Evolutionary conservation across 2,797 vertebrate species (phyloP).

Genomic region (Melanotaenia nigrans): DNA sequence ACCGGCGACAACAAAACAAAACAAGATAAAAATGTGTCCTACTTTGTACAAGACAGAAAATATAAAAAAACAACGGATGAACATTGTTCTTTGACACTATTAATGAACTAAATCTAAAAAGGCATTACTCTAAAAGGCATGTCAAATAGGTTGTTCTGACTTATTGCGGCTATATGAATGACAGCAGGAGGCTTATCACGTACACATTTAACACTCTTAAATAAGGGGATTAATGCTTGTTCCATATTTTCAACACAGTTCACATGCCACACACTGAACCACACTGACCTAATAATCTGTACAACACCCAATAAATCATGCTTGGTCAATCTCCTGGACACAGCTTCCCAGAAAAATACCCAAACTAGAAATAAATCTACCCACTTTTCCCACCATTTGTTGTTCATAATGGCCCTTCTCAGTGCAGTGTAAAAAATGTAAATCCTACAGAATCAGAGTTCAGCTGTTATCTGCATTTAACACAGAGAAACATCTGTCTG

Average conservation of each 20-base stretch:
- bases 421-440: conserved; percentile 28
- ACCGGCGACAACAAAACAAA: conserved; percentile 60
- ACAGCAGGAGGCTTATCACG: conserved; percentile 49
- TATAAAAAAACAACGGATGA: conserved; percentile 46
- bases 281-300: conserved; percentile 45
- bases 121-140: conserved; percentile 38
- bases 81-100: conserved; percentile 60
- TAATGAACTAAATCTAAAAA: conserved; percentile 43
- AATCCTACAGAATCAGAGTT: conserved; percentile 31
- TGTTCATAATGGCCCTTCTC: conserved; percentile 3
- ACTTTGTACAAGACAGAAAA: conserved; percentile 21
- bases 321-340: background rate
- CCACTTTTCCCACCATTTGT: background rate
- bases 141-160: conserved; percentile 40
- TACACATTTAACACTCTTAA: conserved; percentile 58
- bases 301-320: conserved; percentile 22
- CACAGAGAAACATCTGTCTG: conserved; percentile 54
- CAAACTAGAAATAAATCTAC: background rate
- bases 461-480: conserved; percentile 46
- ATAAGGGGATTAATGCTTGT: conserved; percentile 59
- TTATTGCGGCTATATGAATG: conserved; percentile 31
- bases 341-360: conserved; percentile 1
- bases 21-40: conserved; percentile 53
- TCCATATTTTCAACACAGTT: conserved; percentile 44
- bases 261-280: conserved; percentile 29